Evolutionary conservation across 2,888 invertebrate genomes (phyloP).

Genomic region (Calephelis perditalis): DNA sequence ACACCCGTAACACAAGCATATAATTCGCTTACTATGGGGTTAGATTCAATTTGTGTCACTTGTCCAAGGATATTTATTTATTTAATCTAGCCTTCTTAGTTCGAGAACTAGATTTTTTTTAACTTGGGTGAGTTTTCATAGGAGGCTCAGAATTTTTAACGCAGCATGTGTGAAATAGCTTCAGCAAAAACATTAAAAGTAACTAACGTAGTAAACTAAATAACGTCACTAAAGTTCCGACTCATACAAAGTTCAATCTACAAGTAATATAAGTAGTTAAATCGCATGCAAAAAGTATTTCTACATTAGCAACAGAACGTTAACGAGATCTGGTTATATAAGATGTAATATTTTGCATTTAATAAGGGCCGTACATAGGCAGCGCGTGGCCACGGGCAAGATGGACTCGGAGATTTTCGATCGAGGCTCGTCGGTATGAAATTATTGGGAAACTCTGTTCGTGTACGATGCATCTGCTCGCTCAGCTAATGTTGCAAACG

Average conservation of each 20-base stretch:
- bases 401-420: slow-evolving; percentile 59
- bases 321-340: slow-evolving; percentile 57
- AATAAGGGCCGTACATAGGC: slow-evolving; percentile 56
- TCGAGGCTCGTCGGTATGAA: slow-evolving; percentile 63
- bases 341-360: slow-evolving; percentile 72
- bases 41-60: no score
- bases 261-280: slow-evolving; percentile 2
- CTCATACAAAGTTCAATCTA: background rate
- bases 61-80: no score
- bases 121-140: no score
- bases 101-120: no score
- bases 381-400: slow-evolving; percentile 63
- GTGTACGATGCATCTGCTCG: slow-evolving; percentile 69
- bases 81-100: no score
- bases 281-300: slow-evolving; percentile 10
- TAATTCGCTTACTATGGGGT: no score
- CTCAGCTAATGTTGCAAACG: slow-evolving; percentile 59
- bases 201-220: no score
- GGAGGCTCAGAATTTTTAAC: no score
- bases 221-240: no score
- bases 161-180: no score
- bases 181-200: no score
- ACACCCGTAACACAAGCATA: no score
- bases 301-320: slow-evolving; percentile 35
- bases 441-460: slow-evolving; percentile 73